Evolutionary conservation across 2,113 vertebrate genomes (phyloP).

Genomic region (Myodes glareolus): DNA sequence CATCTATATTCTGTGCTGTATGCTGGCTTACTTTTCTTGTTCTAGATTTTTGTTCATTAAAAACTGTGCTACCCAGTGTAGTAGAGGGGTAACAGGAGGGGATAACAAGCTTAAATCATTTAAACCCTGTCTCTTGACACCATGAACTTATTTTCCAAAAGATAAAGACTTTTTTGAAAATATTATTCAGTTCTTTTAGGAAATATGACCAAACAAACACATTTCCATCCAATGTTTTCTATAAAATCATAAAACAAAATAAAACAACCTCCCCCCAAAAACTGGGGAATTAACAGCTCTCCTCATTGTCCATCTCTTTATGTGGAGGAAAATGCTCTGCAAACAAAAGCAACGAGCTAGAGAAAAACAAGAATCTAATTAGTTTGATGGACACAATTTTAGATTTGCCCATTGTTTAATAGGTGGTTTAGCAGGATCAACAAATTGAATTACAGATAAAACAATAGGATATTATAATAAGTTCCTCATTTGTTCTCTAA

Average conservation of each 20-base stretch:
- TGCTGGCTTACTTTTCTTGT: too few relatives aligned
- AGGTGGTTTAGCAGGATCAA: not conserved
- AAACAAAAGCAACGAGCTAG: not conserved
- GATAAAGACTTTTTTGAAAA: not conserved
- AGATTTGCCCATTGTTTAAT: conserved; percentile 7
- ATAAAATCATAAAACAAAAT: not conserved
- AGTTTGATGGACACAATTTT: not conserved
- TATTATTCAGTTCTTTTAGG: not conserved
- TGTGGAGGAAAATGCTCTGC: not conserved
- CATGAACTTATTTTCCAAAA: not conserved
- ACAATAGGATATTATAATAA: not conserved
- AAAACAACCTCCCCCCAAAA: not conserved
- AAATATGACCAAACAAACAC: not conserved
- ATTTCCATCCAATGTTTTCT: not conserved
- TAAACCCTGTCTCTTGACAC: not conserved
- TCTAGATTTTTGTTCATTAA: too few relatives aligned
- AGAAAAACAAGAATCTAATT: not conserved
- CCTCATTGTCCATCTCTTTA: not conserved
- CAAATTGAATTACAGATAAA: conserved; percentile 29
- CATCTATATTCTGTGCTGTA: too few relatives aligned
- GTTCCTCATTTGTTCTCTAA: not conserved
- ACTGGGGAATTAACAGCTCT: not conserved
- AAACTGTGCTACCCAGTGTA: not conserved
- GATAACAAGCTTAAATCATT: not conserved
- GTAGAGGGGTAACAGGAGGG: not conserved